These are phyloP conservation scores for Azorinus chamasolen DNA, from an alignment of 2,888 invertebrate species.

Conservation along the genomic window DNA sequence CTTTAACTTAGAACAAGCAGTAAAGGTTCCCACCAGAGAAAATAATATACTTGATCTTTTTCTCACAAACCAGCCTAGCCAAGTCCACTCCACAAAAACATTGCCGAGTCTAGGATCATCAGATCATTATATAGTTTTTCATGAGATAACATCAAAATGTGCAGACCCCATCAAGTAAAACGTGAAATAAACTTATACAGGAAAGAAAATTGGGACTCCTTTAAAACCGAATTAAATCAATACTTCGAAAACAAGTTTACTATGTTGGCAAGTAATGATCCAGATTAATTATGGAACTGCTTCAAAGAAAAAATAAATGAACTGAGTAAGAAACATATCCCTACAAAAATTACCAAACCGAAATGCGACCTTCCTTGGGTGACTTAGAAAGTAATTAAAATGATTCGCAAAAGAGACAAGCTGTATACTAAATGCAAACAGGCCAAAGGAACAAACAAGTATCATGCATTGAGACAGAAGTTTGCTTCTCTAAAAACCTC, in stretches of 20 bases:
- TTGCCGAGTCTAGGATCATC: slow-evolving; percentile 2
- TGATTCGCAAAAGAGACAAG: too few relatives aligned
- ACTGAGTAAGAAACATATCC: neutral
- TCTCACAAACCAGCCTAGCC: too few relatives aligned
- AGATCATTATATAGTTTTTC: slow-evolving; percentile 12
- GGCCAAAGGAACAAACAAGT: too few relatives aligned
- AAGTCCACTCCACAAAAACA: slow-evolving; percentile 10
- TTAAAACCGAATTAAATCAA: neutral
- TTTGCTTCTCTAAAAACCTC: too few relatives aligned
- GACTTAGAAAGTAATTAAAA: too few relatives aligned
- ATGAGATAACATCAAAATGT: slow-evolving; percentile 2
- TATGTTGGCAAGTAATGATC: neutral
- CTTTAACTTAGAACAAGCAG: slow-evolving; percentile 3
- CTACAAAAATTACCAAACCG: slow-evolving; percentile 7
- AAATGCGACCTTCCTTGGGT: too few relatives aligned
- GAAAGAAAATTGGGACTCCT: neutral
- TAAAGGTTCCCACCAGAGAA: slow-evolving; percentile 21
- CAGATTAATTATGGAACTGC: neutral
- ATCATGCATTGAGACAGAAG: too few relatives aligned
- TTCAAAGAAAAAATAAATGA: neutral
- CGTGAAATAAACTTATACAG: neutral
- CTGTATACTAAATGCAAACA: too few relatives aligned
- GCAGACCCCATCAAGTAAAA: neutral
- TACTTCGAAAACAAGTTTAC: neutral
- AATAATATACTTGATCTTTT: too few relatives aligned